Evolutionary conservation across 1,140 invertebrate genomes (phyloP), one percentile per base, ranked within the genome.

Genomic region (Pogonognathellus flavescens): DNA sequence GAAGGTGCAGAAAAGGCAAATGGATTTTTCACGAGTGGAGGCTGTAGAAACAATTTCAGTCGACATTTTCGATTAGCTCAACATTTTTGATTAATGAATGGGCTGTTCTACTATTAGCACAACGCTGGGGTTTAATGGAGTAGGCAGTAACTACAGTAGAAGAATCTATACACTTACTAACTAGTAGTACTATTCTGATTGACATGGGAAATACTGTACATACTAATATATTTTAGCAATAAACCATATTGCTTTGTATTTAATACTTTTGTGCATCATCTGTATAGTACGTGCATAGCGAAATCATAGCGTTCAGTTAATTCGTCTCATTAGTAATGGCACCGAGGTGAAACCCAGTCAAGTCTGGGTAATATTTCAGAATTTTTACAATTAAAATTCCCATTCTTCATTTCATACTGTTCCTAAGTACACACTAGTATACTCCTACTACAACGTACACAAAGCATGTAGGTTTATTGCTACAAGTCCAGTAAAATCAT

Each of bases 321-420:
- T 76, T 50, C 41, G 16, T 16, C 41, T 31, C 70, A 76, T 76
- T 76, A 76, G 49, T 50, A 76, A 76, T 50, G 70, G 70, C 41
- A 76, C 70, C 49, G 31, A 76, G 41, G 70, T 76, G 70, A 76
- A 76, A 76, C 70, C 14, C n/a, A 49, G 49, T 16, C n/a, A 31
- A 41, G 25, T 76, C 22, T 76, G n/a, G 70, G 70, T 76, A 25
- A 76, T 76, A 76, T 76, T 76, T 76, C 70, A 76, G 16, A 76
- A 49, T 76, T 31, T 18, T n/a, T 49, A 31, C 70, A 49, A 50
- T 76, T 76, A 76, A 14, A 16, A 72, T 49, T 72, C 16, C 0
- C 5, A 18, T 25, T 5, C 9, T 70, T 31, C 1, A 31, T 3
- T 18, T 6, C 41, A n/a, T 76, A 76, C 31, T 76, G n/a, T 50